Base-by-base conservation (phyloP, 2,797 vertebrate species). In the Mycteria americana region DNA sequence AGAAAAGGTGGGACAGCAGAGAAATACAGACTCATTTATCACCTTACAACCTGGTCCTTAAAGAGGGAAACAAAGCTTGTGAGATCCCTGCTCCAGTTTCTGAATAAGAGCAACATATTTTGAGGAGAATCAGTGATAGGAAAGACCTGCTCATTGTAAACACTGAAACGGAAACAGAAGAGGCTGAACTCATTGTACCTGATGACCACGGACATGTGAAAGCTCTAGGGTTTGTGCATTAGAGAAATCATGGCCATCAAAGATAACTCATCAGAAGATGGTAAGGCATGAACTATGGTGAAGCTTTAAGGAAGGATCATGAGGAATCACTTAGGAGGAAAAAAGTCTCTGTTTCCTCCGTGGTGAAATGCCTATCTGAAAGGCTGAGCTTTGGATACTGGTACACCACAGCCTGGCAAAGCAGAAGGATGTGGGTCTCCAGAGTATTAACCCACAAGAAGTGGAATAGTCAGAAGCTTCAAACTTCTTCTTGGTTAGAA, bases 131-230 rank as follows among this genome's bases (percentile, higher is more conserved):
- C 31, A 51, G 48, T 41, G 21, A 50, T 2, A 56, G 28, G 18
- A 39, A 77, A 73, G 59, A 78, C 17, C 13, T 41, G 28, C 22
- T 63, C 15, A 24, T 21, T 24, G 30, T 46, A 78, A 86, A 63
- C 43, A 79, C 17, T 2, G 6, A 33, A 78, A 83, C 15, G 48
- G 57, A 89, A 76, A 54, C 53, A 41, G 45, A 33, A 23, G 54
- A 57, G 30, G 50, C 18, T 41, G 72, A 73, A 68, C 18, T 45
- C 6, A 18, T 39, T 43, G 59, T 60, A n/a, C 33, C 46, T 63
- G 28, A 39, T 28, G 72, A 45, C 24, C 33, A 39, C 0, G 0
- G 46, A 48, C 62, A 74, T 2, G 10, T 2, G 2, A 63, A 78
- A 83, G 25, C 37, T 59, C n/a, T 33, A 43, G 30, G 50, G 43